Percentiles rank a stretch among this genome's conserved stretches.
Evolutionary conservation across 30 jellyfish, hydroid and myxozoan genomes (phyloP).

Genomic region (Aurelia sp.): DNA sequence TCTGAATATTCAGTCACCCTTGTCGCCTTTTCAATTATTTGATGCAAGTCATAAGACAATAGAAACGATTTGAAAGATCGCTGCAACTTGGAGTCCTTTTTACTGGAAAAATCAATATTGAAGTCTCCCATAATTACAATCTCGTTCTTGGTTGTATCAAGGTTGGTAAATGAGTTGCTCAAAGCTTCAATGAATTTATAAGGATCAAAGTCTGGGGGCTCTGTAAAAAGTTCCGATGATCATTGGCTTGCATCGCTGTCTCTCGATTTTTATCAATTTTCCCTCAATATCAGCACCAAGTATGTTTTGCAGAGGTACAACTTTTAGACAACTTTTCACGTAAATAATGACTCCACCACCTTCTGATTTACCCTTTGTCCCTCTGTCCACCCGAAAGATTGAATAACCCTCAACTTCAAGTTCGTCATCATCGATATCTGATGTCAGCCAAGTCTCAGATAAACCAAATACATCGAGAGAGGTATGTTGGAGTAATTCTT

Average conservation of each 20-base stretch:
- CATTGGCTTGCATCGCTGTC: conserved; percentile 69
- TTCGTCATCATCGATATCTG: conserved; percentile 65
- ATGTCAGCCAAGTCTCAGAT: conserved; percentile 64
- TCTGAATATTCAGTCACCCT: conserved; percentile 73
- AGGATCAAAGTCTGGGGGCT: too few species aligned
- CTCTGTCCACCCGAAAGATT: conserved; percentile 69
- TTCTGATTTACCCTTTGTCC: conserved; percentile 58
- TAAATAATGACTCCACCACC: conserved; percentile 63
- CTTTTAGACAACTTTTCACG: conserved; percentile 46
- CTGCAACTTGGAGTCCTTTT: conserved; percentile 78
- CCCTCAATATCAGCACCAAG: conserved; percentile 78
- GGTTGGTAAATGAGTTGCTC: too few species aligned
- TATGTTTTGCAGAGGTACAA: conserved; percentile 64
- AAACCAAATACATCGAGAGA: conserved; percentile 65
- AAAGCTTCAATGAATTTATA: too few species aligned
- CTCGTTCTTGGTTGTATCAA: not conserved
- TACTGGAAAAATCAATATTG: conserved; percentile 71
- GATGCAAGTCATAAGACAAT: conserved; percentile 65
- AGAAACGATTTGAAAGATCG: conserved; percentile 64
- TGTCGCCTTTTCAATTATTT: conserved; percentile 67
- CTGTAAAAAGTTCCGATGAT: conserved; percentile 56
- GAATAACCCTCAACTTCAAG: conserved; percentile 55
- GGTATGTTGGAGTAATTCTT: not conserved
- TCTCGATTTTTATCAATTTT: conserved; percentile 55
- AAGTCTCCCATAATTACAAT: conserved; percentile 58